Base-by-base conservation (phyloP, 2,113 vertebrate genomes). In the Anser cygnoides region DNA sequence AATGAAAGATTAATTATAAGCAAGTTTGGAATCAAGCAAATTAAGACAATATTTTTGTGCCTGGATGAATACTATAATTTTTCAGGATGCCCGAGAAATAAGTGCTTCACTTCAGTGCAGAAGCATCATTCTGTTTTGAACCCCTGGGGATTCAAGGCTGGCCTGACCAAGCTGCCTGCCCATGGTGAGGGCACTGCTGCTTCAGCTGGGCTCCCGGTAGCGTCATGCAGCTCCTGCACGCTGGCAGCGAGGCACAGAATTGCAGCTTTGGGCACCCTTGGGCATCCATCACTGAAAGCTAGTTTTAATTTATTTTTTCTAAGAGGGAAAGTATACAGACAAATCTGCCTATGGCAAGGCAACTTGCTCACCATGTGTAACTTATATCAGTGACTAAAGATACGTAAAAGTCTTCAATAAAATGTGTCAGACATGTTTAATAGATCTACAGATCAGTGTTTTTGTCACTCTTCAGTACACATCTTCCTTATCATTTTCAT, bases 111-210 rank as follows among this genome's bases (percentile, higher is more conserved):
- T 57, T 72, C 9, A 57, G 71, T 39, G 61, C 49, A 83, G 59
- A 82, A 84, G 18, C 43, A n/a, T 59, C 71, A 21, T 54, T 90
- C 59, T 13, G 12, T 10, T 2, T 4, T 41, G 49, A 41, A 92
- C 43, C 9, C 31, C 35, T 77, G 23, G 41, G 74, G 70, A 37
- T 46, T 61, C 49, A 70, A 62, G 73, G 54, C 61, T 82, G 65
- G 74, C 52, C 50, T 66, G 50, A 41, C 10, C 37, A n/a, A 33
- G 19, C 33, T 66, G 23, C 78, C 70, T 67, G 58, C 10, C 25
- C 0, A 1, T 31, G n/a, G 33, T 31, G 6, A 14, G 50, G 46
- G 46, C 11, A 12, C 50, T 3, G 5, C 8, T 43, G 29, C 37
- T 18, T 8, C 0, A 35, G 25, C 59, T 44, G 31, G 23, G 35